Percentiles rank a stretch among this genome's conserved stretches.
Evolutionary conservation across 1,140 invertebrate genomes (phyloP).

Genomic region (Bombus soroeensis): DNA sequence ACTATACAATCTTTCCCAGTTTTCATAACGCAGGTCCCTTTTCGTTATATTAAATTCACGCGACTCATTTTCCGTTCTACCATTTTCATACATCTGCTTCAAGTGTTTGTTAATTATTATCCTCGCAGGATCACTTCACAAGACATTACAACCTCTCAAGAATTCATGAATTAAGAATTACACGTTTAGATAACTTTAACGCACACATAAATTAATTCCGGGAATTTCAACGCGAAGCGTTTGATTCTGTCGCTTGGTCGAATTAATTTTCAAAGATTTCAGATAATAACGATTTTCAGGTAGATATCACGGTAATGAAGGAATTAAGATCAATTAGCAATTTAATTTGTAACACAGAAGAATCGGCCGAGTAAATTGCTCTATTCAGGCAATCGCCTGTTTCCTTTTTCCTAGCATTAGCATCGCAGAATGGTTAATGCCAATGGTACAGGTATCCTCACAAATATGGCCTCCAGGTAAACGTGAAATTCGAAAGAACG

Average conservation of each 20-base stretch:
- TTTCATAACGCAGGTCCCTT: not conserved
- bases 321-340: not conserved
- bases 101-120: not conserved
- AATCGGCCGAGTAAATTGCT: conserved; percentile 20
- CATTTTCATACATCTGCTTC: not conserved
- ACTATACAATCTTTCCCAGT: no score
- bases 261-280: not conserved
- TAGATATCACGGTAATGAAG: not conserved
- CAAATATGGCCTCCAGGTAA: not conserved
- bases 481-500: not conserved
- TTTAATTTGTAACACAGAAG: not conserved
- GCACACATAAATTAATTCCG: not conserved
- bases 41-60: no score
- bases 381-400: conserved; percentile 3
- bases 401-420: not conserved
- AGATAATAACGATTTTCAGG: not conserved
- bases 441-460: not conserved
- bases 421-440: not conserved
- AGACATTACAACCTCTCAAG: not conserved
- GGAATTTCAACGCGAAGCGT: not conserved
- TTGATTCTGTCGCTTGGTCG: no score
- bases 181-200: not conserved
- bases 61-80: no score
- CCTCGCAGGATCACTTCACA: not conserved
- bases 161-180: not conserved